phyloP scores from a whole-genome alignment of 2,113 vertebrate genomes.

The Ophthalmolycus amberensis region DNA sequence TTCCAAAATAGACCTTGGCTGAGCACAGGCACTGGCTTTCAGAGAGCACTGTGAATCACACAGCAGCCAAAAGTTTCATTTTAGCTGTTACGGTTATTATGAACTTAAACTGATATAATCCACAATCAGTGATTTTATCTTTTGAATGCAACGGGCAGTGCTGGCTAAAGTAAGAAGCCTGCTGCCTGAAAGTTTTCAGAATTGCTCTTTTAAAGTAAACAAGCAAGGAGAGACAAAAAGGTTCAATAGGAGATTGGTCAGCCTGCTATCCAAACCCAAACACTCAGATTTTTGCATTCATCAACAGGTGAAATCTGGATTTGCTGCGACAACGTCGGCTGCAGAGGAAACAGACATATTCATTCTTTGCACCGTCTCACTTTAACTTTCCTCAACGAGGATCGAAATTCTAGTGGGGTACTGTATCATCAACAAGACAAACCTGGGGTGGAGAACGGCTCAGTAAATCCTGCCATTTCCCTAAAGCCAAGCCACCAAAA shows the following conservation, averaged over 20 bases:
- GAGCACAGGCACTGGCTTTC: not conserved
- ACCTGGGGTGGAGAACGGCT: slow-evolving; percentile 22
- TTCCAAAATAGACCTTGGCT: not conserved
- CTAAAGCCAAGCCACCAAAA: slow-evolving; percentile 48
- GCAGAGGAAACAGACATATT: slow-evolving; percentile 8
- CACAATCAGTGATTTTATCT: not conserved
- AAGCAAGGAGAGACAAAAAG: not conserved
- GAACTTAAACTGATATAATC: not conserved
- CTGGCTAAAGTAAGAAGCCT: not conserved
- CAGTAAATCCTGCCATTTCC: slow-evolving; percentile 46
- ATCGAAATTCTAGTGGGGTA: slow-evolving; percentile 22
- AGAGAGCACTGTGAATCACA: not conserved
- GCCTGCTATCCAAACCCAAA: not conserved
- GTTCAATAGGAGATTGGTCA: not conserved
- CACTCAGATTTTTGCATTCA: not conserved
- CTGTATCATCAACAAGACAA: slow-evolving; percentile 28
- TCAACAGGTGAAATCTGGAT: not conserved
- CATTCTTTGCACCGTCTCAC: not conserved
- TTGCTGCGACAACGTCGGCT: not conserved
- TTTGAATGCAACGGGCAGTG: not conserved
- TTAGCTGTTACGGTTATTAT: not conserved
- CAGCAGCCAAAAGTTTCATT: not conserved
- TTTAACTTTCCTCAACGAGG: slow-evolving; percentile 1
- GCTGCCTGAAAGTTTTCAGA: not conserved
- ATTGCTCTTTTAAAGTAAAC: not conserved